Evolutionary conservation across 2,113 vertebrate species (phyloP).

Genomic region (Circaetus gallicus): DNA sequence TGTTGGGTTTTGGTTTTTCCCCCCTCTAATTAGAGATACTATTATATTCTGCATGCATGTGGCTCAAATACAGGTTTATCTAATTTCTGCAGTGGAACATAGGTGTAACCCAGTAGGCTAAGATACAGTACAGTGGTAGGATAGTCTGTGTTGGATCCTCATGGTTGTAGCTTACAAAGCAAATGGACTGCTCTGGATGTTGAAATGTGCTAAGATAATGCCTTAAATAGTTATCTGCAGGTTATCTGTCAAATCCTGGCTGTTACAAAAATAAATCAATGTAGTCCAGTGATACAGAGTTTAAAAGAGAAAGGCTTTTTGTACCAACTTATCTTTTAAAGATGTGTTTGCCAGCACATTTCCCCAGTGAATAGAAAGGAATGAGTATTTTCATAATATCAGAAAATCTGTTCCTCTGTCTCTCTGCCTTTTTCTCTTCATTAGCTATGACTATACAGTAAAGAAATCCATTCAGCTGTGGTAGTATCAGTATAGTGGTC

Average conservation of each 20-base stretch:
- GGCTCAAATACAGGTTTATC: not conserved
- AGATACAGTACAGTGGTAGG: accelerated
- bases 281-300: not conserved
- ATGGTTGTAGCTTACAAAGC: not conserved
- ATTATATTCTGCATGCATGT: accelerated
- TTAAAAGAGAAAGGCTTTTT: not conserved
- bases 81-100: not conserved
- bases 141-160: not conserved
- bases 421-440: not conserved
- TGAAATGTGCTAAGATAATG: not conserved
- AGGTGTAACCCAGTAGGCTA: not conserved
- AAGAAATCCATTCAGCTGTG: not conserved
- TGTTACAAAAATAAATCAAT: not conserved
- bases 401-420: not conserved
- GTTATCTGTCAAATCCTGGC: not conserved
- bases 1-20: not conserved
- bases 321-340: not conserved
- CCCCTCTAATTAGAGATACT: not conserved
- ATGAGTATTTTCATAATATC: not conserved
- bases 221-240: not conserved
- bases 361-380: not conserved
- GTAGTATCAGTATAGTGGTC: not conserved
- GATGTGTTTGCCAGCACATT: not conserved
- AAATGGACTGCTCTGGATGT: not conserved
- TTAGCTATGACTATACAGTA: not conserved